Evolutionary conservation across 2,113 vertebrate species (phyloP), one percentile per base, ranked within the genome.

Genomic region (Ranitomeya imitator): DNA sequence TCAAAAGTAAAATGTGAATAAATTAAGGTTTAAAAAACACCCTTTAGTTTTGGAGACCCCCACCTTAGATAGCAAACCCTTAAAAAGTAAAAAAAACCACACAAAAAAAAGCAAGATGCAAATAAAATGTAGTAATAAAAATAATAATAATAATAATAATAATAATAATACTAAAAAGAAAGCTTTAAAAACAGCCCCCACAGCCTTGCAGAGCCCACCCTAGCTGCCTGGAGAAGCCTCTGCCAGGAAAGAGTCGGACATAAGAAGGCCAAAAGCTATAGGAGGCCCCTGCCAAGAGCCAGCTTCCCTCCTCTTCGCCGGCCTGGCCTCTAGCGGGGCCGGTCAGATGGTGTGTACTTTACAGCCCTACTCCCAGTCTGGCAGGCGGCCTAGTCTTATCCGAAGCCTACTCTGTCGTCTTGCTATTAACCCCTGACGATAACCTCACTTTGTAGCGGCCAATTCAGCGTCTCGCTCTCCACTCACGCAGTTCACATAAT

Each of bases 301-400:
- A 88, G 90, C 86, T 91, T 89, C 86, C 51, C 89, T 91, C 89
- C 80, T 79, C 87, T 90, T 18, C 89, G 54, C 91, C 65, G 83
- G 91, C 90, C 86, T 69, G 91, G 88, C 93, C 89, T 65, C 83
- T 91, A 73, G 86, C 88, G 86, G 89, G 92, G 91, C 91, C 81
- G 92, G 95, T 95, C 95, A 96, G 94, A 94, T 96, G 95, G 95
- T 93, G 94, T 91, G 90, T 89, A 91, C 95, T 84, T 92, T 95
- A 94, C 92, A 92, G 93, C 94, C 93, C 93, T 93, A 93, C 95
- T 92, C 92, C 93, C 93, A 94, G 96, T 94, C 96, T 96, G 96
- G 95, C 95, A 93, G 96, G 92, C 96, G 93, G 95, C 96, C 96
- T 94, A 95, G 92, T 94, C 86, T 94, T 94, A 95, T 95, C 96